Percentiles rank a stretch among this genome's conserved stretches.
Conservation (phyloP, 2,888 invertebrate species). For the Noctuana brunneofusca region DNA sequence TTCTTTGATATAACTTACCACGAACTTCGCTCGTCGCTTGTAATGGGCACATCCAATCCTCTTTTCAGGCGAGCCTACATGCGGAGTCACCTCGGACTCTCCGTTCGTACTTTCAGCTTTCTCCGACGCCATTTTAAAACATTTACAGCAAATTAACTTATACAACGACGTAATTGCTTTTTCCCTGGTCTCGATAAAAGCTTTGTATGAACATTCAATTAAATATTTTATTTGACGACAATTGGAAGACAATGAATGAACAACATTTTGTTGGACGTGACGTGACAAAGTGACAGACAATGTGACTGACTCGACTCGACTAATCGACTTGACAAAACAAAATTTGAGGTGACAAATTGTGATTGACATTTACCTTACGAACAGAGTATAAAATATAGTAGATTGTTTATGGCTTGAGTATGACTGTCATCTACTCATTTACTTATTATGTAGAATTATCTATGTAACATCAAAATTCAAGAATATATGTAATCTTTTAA, state of each 20-base stretch:
- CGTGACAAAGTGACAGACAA: conserved; percentile 37
- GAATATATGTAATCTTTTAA: too few species aligned
- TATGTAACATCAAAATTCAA: too few species aligned
- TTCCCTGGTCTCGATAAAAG: conserved; percentile 36
- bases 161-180: conserved; percentile 28
- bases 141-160: conserved; percentile 34
- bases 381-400: too few species aligned
- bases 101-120: conserved; percentile 50
- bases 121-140: conserved; percentile 62
- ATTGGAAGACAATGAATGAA: conserved; percentile 36
- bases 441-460: too few species aligned
- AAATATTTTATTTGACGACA: conserved; percentile 40
- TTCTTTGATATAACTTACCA: conserved; percentile 82
- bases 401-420: too few species aligned
- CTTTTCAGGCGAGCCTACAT: conserved; percentile 59
- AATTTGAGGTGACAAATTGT: too few species aligned
- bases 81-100: conserved; percentile 47
- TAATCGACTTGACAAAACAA: not conserved
- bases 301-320: too few species aligned
- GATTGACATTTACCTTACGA: too few species aligned
- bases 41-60: conserved; percentile 91
- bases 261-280: conserved; percentile 40
- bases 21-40: conserved; percentile 92
- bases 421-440: too few species aligned
- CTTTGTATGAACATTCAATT: conserved; percentile 38